Conservation (phyloP, 2,113 vertebrate species). For the Uria aalge region DNA sequence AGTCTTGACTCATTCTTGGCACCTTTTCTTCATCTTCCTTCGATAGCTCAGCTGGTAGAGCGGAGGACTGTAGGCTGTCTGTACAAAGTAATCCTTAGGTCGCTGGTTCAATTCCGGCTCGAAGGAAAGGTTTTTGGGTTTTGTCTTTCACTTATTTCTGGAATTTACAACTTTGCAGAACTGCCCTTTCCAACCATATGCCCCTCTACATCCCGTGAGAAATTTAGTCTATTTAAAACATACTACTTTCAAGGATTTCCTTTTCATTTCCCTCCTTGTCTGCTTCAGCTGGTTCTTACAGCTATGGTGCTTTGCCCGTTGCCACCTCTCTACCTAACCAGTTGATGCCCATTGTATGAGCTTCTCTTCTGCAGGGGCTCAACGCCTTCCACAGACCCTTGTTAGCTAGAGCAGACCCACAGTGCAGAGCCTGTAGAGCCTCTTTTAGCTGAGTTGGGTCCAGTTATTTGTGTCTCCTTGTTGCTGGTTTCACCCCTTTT, state of each 20-base stretch:
- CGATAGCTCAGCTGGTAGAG: conserved; percentile 91
- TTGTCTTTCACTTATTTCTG: not conserved
- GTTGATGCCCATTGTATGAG: not conserved
- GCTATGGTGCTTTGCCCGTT: not conserved
- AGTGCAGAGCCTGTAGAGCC: not conserved
- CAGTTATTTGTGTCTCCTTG: not conserved
- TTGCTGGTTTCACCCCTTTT: not conserved
- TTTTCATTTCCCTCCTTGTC: not conserved
- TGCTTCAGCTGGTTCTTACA: not conserved
- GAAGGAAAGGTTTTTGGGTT: not conserved
- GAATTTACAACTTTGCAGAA: not conserved
- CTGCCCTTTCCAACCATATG: not conserved
- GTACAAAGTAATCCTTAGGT: conserved; percentile 15
- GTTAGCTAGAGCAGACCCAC: not conserved
- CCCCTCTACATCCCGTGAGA: not conserved
- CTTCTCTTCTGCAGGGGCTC: not conserved
- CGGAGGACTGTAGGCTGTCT: conserved; percentile 82
- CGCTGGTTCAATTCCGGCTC: conserved; percentile 30
- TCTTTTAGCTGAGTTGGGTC: not conserved
- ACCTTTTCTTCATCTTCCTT: conserved; percentile 17
- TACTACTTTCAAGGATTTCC: not conserved
- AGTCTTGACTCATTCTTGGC: conserved; percentile 56
- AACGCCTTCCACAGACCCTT: not conserved
- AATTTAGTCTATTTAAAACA: not conserved
- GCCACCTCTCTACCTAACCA: not conserved